Conservation (phyloP, 2,888 invertebrate species). For the Eulithis testata region DNA sequence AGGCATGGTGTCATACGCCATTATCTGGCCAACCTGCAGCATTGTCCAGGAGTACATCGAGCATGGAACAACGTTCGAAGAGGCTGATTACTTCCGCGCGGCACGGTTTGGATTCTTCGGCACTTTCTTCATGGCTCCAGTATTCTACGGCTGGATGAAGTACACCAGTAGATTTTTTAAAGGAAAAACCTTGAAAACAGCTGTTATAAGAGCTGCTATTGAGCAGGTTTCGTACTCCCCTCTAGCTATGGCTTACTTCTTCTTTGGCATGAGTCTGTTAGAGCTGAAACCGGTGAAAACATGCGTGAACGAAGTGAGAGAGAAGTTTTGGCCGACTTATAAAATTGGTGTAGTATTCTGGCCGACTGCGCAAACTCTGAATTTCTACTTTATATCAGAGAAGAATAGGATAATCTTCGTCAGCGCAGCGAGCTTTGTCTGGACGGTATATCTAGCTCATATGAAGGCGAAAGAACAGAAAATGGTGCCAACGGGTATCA, state of each 20-base stretch:
- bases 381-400: constrained; percentile 89
- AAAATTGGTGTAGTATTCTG: constrained; percentile 87
- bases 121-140: constrained; percentile 90
- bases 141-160: constrained; percentile 90
- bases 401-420: constrained; percentile 90
- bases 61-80: constrained; percentile 53
- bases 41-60: constrained; percentile 86
- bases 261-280: constrained; percentile 89
- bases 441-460: constrained; percentile 91
- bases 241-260: constrained; percentile 89
- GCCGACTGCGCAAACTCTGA: constrained; percentile 90
- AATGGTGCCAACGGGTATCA: neutral
- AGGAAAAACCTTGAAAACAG: constrained; percentile 54
- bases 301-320: constrained; percentile 87
- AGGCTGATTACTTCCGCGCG: constrained; percentile 85
- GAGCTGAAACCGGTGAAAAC: constrained; percentile 86
- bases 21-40: constrained; percentile 90
- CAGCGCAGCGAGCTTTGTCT: constrained; percentile 88
- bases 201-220: constrained; percentile 73
- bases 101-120: constrained; percentile 89
- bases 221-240: constrained; percentile 91
- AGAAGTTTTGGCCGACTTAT: constrained; percentile 90
- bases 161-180: constrained; percentile 64
- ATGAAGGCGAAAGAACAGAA: constrained; percentile 85
- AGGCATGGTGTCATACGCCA: constrained; percentile 89